These are phyloP conservation scores for Drosophila prosaltans DNA, from an alignment of 1,140 invertebrate genomes.

Conservation along the genomic window DNA sequence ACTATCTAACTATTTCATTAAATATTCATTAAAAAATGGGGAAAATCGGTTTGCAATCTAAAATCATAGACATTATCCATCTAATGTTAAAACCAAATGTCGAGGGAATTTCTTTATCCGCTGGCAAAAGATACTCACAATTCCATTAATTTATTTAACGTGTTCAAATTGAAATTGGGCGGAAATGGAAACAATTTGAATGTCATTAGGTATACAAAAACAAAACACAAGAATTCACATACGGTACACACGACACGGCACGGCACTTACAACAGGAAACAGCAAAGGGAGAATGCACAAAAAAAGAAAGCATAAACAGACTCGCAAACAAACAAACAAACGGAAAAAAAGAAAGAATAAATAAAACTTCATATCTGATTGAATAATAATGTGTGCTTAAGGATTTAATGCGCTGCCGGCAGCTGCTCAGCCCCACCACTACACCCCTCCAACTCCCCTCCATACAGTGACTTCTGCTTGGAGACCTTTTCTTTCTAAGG, in stretches of 20 bases:
- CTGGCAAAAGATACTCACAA: conserved; percentile 34
- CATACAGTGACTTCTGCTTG: conserved; percentile 28
- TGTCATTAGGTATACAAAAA: conserved; percentile 50
- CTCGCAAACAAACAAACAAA: neutral
- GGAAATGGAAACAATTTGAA: conserved; percentile 61
- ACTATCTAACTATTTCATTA: neutral
- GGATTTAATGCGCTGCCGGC: conserved; percentile 70
- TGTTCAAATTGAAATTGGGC: conserved; percentile 40
- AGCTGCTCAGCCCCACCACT: conserved; percentile 37
- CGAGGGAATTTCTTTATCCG: neutral
- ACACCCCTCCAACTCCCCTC: too few relatives aligned
- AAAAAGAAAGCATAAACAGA: conserved; percentile 15
- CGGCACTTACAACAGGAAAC: conserved; percentile 19
- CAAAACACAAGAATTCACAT: conserved; percentile 29
- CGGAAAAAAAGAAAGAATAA: conserved; percentile 41
- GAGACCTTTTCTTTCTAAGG: conserved; percentile 24
- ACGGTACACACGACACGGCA: conserved; percentile 1
- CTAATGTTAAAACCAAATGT: neutral
- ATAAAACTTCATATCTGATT: conserved; percentile 76
- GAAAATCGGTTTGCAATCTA: neutral
- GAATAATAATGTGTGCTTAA: conserved; percentile 81
- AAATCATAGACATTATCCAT: conserved; percentile 12
- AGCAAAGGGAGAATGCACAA: conserved; percentile 23
- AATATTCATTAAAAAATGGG: neutral
- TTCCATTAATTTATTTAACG: conserved; percentile 57